A percentile compares a stretch with the other conserved stretches of the same genome.
Evolutionary conservation across 1,140 invertebrate species (phyloP).

Genomic region (Ruditapes philippinarum): DNA sequence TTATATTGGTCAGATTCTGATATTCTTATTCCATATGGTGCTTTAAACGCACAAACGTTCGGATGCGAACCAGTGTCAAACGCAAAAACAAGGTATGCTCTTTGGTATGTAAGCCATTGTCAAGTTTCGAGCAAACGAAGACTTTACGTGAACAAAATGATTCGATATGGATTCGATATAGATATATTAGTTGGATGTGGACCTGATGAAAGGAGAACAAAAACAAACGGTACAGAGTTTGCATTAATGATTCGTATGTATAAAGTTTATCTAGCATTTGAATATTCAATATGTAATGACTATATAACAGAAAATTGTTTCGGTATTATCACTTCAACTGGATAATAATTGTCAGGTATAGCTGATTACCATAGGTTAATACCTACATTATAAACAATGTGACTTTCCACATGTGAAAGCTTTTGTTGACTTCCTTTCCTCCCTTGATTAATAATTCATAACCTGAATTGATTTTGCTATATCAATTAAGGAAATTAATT

Average conservation of each 20-base stretch:
- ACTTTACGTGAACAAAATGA: background rate
- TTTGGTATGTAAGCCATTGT: background rate
- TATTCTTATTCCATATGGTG: background rate
- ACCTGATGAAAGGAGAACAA: background rate
- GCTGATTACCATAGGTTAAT: too few relatives aligned
- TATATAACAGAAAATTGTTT: constrained; percentile 98
- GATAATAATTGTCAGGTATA: too few relatives aligned
- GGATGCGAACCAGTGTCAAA: background rate
- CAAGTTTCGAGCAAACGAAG: background rate
- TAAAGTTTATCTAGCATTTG: constrained; percentile 85
- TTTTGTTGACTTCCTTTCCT: too few relatives aligned
- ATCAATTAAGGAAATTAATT: too few relatives aligned
- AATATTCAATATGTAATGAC: constrained; percentile 97
- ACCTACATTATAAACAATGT: too few relatives aligned
- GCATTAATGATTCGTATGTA: constrained; percentile 18
- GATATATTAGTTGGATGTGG: too few relatives aligned
- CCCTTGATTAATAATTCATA: too few relatives aligned
- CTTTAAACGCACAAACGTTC: background rate
- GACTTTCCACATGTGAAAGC: too few relatives aligned
- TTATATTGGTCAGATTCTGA: background rate
- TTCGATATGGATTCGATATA: background rate
- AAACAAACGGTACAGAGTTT: too few relatives aligned
- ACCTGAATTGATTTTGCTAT: too few relatives aligned
- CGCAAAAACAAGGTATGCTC: background rate
- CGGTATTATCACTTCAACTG: too few relatives aligned